Base-by-base conservation (phyloP, 2,888 invertebrate species). In the Hanleya hanleyi region DNA sequence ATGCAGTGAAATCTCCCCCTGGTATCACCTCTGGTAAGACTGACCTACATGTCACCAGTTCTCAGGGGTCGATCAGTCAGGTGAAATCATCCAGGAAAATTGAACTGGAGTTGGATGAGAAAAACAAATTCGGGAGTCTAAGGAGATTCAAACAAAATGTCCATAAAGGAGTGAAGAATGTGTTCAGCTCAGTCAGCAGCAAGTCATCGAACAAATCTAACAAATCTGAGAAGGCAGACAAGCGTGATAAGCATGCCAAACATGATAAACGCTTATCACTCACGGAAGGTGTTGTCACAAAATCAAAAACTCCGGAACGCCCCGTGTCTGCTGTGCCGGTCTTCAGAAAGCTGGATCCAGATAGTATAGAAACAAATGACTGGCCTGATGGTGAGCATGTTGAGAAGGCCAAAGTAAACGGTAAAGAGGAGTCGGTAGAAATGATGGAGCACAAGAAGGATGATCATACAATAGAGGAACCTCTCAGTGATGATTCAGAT, bases 141-240 rank as follows among this genome's bases (percentile, higher is more conserved):
- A 77, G 83, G 37, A 82, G 80, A 67, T 81, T 86, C 22, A 83
- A 82, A 72, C 82, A 85, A 67, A 81, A 80, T 38, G 81, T 84
- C 69, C 83, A 84, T 67, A 81, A 82, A 73, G 73, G 82, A 72
- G 81, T 86, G 15, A 79, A 69, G 57, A 83, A 81, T 77, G 84
- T 82, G 7, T 84, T 86, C 73, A 84, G 83, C 3, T 86, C 86
- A 35, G 82, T 84, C 33, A 64, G 36, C 12, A 85, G 83, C 73
- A 83, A 79, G 70, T 82, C 84, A 2, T 83, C 85, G 50, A 84
- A 84, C 0, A 83, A 82, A 76, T 70, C 84, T 12, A 68, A 84
- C 49, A 37, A 35, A 26, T 26, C 36, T 18, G 37, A 37, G 18
- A 37, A 64, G 18, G 15, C 33, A n/a, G 47, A 12, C 47, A 41